A percentile compares a stretch with the other conserved stretches of the same genome.
These are phyloP conservation scores for Panagrolaimus sp. DNA, from an alignment of 1,140 invertebrate genomes.

Conservation along the genomic window DNA sequence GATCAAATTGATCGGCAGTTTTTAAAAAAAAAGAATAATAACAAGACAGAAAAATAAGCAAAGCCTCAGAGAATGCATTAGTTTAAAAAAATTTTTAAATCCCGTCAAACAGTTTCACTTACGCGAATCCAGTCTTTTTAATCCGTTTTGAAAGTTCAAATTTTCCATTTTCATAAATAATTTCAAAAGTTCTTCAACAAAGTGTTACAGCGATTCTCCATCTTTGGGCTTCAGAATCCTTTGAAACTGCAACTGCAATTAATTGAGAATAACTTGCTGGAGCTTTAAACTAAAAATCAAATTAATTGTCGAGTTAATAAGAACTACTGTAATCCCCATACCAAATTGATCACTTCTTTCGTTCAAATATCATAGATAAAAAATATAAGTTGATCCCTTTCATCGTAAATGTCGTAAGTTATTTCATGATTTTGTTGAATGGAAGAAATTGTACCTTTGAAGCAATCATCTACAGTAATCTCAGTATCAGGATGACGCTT, in stretches of 20 bases:
- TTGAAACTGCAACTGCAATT: background rate
- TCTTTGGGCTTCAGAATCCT: background rate
- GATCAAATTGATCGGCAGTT: too few relatives aligned
- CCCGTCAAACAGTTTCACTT: background rate
- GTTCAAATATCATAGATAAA: constrained; percentile 6
- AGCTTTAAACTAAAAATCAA: background rate
- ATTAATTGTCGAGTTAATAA: background rate
- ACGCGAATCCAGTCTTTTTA: background rate
- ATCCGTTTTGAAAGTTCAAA: background rate
- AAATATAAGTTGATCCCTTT: background rate
- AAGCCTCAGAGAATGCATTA: too few relatives aligned
- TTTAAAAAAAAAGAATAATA: too few relatives aligned
- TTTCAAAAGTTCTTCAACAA: background rate
- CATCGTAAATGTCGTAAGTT: background rate
- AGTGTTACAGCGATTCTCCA: background rate
- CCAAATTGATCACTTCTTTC: background rate
- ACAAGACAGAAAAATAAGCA: too few relatives aligned
- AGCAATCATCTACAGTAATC: background rate
- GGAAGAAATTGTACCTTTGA: background rate
- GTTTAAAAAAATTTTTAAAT: background rate
- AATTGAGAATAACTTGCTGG: background rate
- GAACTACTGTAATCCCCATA: background rate
- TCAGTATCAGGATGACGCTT: constrained; percentile 4
- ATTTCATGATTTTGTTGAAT: background rate
- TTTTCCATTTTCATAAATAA: background rate